Evolutionary conservation across 2,797 vertebrate species (phyloP), one percentile per base, ranked within the genome.

Genomic region (Brachymystax lenok): DNA sequence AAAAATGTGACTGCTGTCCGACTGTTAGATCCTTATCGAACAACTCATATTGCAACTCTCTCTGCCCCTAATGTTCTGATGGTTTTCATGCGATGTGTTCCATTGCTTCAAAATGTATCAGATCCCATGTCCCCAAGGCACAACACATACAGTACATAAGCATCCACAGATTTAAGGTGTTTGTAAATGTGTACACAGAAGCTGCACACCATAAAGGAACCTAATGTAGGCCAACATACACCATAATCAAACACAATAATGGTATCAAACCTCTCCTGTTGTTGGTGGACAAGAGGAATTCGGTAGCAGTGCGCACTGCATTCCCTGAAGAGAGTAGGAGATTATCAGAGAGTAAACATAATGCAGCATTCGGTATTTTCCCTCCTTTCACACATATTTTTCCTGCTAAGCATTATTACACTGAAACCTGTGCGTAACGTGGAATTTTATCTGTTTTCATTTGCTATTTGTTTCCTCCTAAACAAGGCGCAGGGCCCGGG

Each of bases 381-480:
- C 40, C 40, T 12, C 40, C 10, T 28, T 72, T 54, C 56, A 46
- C 78, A 71, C 73, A 77, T 77, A 69, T 75, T 84, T 66, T 86
- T 80, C 77, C 80, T 82, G 89, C 89, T 85, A 86, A 79, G 85
- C 79, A 54, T 87, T 91, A 90, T 91, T 90, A 88, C 87, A 84
- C 88, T 79, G 84, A 91, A 90, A 92, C 92, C 90, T 92, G 91
- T 82, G 88, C 78, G 77, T 80, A 89, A 88, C 90, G 89, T 92
- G 91, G 86, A 89, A 87, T 84, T 90, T 90, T 88, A 92, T 91
- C 87, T 90, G 84, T 91, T 90, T 88, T 90, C 89, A 90, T 90
- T 90, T 88, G 85, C 90, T 86, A 86, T 92, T 90, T 91, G 90
- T 86, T 92, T 92, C 84, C 79, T 82, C 71, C 83, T 81, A 88